These are phyloP conservation scores for Ctenochaetus hawaiiensis DNA, from an alignment of 2,797 vertebrate species.

Conservation along the genomic window DNA sequence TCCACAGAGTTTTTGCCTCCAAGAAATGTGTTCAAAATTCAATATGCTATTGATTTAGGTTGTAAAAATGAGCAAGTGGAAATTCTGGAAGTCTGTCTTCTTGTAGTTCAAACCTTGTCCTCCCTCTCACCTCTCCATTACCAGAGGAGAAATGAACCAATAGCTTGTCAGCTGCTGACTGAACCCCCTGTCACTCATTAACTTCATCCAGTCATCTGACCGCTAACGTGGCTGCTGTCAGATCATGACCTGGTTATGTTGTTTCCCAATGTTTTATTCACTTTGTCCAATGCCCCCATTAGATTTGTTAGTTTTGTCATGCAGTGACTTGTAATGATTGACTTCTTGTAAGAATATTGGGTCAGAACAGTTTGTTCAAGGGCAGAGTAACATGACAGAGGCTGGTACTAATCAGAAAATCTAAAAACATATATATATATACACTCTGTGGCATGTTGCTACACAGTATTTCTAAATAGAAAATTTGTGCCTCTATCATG, in stretches of 20 bases:
- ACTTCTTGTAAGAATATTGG: conserved; percentile 20
- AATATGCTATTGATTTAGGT: not conserved
- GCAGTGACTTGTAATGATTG: conserved; percentile 54
- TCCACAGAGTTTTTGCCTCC: not conserved
- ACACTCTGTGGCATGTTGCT: not conserved
- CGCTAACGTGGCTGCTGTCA: conserved; percentile 5
- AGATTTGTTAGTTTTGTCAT: conserved; percentile 13
- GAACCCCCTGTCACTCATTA: conserved; percentile 62
- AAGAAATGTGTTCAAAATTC: not conserved
- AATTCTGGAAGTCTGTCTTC: not conserved
- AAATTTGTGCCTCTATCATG: not conserved
- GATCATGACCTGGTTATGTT: conserved; percentile 15
- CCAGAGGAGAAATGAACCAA: conserved; percentile 21
- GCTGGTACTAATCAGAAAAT: not conserved
- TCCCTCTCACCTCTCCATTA: not conserved
- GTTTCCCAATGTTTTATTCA: conserved; percentile 31
- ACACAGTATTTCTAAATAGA: conserved; percentile 2
- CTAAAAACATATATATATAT: not conserved
- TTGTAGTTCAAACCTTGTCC: not conserved
- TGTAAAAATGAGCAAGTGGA: not conserved
- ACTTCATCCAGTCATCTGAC: conserved; percentile 41
- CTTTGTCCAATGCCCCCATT: conserved; percentile 3
- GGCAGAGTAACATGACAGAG: not conserved
- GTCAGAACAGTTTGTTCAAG: conserved; percentile 30
- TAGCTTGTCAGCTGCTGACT: not conserved